Evolutionary conservation across 2,888 invertebrate genomes (phyloP), one percentile per base, ranked within the genome.

Genomic region (Barypeithes pellucidus): DNA sequence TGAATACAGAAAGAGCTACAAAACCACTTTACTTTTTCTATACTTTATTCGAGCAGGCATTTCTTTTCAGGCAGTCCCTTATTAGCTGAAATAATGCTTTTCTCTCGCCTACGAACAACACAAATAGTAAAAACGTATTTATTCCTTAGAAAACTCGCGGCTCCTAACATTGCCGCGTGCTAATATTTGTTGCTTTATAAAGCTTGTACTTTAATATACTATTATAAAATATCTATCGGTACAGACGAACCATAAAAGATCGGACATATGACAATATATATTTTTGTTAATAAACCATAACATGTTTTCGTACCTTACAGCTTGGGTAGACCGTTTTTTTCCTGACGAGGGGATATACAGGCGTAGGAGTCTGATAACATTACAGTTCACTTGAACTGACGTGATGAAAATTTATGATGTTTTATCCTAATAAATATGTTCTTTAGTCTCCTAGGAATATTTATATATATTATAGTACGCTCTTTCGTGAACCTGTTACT

Each of bases 381-480:
- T 57, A 57, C 33, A 57, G 33, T 11, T 57, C 18, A 33, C 54
- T 57, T 57, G 33, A 57, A 50, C 24, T 50, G 50, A 50, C 50
- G 24, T 50, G 50, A 50, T 50, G 50, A 50, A 50, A 50, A 50
- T 50, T 50, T 50, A 50, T 50, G 50, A 50, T 50, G 22, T 24
- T 3, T 3, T 24, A 50, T n/a, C 24, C 20, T 50, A 50, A 50
- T 24, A 50, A 50, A 50, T 50, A 24, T 20, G 24, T n/a, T 20
- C 14, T 16, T 43, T 7, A 12, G 24, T 50, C 50, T 50, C 50
- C 11, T 4, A 20, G 22, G 50, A 50, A n/a, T 22, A 50, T 18
- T 47, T 47, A 8, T 20, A 14, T 20, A 14, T 20, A 11, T 18
- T 12, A 47, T 47, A 20, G 9, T 47, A 47, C 20, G n/a, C n/a